Evolutionary conservation across 2,113 vertebrate genomes (phyloP), one percentile per base, ranked within the genome.

Genomic region (Garra rufa): DNA sequence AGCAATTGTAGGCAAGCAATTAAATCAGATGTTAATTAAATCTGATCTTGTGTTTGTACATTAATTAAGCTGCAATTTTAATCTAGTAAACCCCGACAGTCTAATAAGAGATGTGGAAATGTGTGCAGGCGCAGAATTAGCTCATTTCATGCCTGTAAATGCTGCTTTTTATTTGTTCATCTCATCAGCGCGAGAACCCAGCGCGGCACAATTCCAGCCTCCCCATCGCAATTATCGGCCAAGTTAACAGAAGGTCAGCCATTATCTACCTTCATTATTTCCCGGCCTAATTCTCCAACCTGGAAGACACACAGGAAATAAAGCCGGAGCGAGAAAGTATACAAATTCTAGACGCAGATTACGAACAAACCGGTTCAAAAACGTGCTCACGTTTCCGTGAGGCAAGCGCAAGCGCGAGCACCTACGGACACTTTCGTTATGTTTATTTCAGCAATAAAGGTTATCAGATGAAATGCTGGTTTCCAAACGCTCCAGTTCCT

Each of bases 1-100:
- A 89, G 89, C 90, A 94, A 93, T 93, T 91, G 91, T 92, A 79
- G 90, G 88, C 91, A 92, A 92, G 94, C 93, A 94, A 94, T 95
- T 94, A 94, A 94, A 95, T 94, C 92, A 92, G 93, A 94, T 94
- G 92, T 93, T 95, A 95, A 95, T 95, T 95, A 95, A 95, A 95
- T 95, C 93, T 92, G 94, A 95, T 95, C 93, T 94, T 92, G 94
- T 95, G 94, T 86, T 95, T 94, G 93, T 94, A 91, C 92, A 90
- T 93, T 94, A 94, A 95, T 94, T 92, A 93, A 95, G 93, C 92
- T 90, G 78, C 92, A 93, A 57, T 95, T 94, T 95, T 93, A 94
- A 95, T 95, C 93, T 94, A 92, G 92, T 93, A 92, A 92, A 94
- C 88, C 93, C 92, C 90, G 91, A 90, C 89, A 88, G 88, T 90